Base-by-base conservation (phyloP, 2,888 invertebrate species). In the Sphaerophoria rueppellii region DNA sequence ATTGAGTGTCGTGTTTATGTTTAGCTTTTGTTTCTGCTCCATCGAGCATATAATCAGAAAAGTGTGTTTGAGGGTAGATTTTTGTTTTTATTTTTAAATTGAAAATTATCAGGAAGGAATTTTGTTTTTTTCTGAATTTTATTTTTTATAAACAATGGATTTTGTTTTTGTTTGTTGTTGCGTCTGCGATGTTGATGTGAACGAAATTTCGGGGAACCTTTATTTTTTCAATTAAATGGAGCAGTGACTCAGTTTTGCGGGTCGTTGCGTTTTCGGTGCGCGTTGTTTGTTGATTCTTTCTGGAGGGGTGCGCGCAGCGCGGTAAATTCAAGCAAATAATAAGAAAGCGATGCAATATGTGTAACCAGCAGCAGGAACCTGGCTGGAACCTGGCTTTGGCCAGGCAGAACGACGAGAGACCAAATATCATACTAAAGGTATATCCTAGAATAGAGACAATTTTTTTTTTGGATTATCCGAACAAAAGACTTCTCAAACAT, bases 1-100 rank as follows among this genome's bases (percentile, higher is more conserved):
- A 75, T 75, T 63, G 72, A 69, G 69, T 75, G 67, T 75, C 72
- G 50, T 83, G 75, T 71, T 85, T 75, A 55, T 83, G 75, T 71
- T 85, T 85, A 69, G 72, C 73, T 76, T 81, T 81, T 81, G 81
- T 81, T 72, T 85, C 73, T 85, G 85, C 81, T 85, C 73, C 76
- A 81, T 81, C 70, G 54, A 85, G 81, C 76, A 81, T 70, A 81
- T 85, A 85, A 85, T 85, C 81, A 72, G 58, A 57, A 46, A 77
- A 81, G 76, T 77, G 81, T 73, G 72, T 65, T 69, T 61, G 63
- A 40, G 52, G 75, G 75, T 71, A 71, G 67, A 75, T 69, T 57
- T 57, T 58, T 24, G 24, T 24, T 24, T 24, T 24, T 24, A 43
- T 11, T 11, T 48, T 9, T 32, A 55, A 58, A 12, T 32, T 54